Conservation (phyloP, 2,888 invertebrate species). For the Altica lythri region DNA sequence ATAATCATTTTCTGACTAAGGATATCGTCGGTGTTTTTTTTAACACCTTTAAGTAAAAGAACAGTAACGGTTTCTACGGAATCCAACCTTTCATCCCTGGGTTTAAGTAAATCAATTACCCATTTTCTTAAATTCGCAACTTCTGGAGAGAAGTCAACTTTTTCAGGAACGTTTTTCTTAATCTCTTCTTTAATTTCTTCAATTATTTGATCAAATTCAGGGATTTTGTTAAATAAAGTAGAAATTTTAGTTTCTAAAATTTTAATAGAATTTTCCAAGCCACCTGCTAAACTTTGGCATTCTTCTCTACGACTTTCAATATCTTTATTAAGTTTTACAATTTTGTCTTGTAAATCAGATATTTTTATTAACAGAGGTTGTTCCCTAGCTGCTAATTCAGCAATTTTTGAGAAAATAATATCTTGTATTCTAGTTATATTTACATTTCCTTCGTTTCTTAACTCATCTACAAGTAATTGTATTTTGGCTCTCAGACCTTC, state of each 20-base stretch:
- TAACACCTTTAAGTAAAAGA: neutral
- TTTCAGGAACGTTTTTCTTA: neutral
- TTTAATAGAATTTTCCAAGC: neutral
- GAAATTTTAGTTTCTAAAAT: neutral
- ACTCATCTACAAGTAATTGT: neutral
- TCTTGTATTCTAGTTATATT: constrained; percentile 3
- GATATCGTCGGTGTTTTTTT: neutral
- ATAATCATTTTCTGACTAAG: neutral
- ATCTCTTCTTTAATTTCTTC: neutral
- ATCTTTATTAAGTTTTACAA: constrained; percentile 1
- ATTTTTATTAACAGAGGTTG: constrained; percentile 5
- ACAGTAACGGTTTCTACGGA: constrained; percentile 2
- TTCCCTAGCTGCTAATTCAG: neutral
- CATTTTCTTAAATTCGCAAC: neutral
- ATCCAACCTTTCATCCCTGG: constrained; percentile 11
- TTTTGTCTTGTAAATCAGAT: constrained; percentile 1
- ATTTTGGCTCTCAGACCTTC: constrained; percentile 1
- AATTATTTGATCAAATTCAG: constrained; percentile 1
- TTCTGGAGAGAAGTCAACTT: constrained; percentile 6
- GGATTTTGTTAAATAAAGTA: neutral
- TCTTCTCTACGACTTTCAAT: neutral
- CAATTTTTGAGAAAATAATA: constrained; percentile 3
- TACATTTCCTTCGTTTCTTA: neutral
- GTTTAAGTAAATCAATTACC: neutral
- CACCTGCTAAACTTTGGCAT: neutral